A percentile compares a stretch with the other conserved stretches of the same genome.
These are phyloP conservation scores for Ptilorrhoa leucosticta DNA, from an alignment of 2,113 vertebrate genomes.

Conservation along the genomic window DNA sequence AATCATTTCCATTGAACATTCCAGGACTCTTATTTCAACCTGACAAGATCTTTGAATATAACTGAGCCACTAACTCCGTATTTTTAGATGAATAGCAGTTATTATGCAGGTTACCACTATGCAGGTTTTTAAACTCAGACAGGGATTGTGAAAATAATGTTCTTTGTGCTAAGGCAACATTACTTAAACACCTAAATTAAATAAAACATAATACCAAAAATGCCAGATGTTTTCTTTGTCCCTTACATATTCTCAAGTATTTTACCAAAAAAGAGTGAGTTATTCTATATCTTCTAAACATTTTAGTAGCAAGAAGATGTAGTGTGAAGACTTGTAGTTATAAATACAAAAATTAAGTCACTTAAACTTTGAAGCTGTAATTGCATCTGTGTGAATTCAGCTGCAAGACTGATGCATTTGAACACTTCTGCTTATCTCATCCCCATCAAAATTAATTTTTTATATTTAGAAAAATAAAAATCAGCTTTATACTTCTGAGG, in stretches of 20 bases:
- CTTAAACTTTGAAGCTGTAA: neutral
- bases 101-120: neutral
- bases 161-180: neutral
- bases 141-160: neutral
- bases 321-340: neutral
- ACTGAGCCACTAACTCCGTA: neutral
- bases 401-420: neutral
- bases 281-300: neutral
- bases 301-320: neutral
- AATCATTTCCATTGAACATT: neutral
- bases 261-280: neutral
- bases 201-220: neutral
- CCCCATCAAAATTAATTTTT: neutral
- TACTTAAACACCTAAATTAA: neutral
- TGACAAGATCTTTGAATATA: neutral
- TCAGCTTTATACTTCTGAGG: neutral
- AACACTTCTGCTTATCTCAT: neutral
- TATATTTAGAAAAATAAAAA: neutral
- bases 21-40: neutral
- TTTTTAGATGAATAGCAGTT: neutral
- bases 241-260: neutral
- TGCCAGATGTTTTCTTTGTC: neutral
- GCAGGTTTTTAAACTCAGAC: neutral
- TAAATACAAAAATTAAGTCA: neutral
- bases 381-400: neutral